These are phyloP conservation scores for Bothrops alternatus DNA, from an alignment of 2,797 vertebrate genomes.

Conservation along the genomic window DNA sequence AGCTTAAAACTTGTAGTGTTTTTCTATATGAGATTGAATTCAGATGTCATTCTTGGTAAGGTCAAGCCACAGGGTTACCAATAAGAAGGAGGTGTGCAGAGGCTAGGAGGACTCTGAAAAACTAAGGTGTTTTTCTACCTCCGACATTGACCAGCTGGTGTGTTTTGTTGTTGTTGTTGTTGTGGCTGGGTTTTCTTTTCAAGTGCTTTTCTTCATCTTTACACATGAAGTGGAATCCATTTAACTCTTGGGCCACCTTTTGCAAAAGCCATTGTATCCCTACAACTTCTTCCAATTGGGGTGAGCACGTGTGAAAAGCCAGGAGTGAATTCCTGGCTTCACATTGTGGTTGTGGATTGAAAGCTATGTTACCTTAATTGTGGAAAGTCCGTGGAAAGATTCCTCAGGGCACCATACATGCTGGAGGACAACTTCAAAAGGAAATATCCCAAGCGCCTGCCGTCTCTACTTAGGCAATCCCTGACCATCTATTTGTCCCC, in stretches of 20 bases:
- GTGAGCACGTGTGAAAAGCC: slow-evolving; percentile 9
- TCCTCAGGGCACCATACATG: slow-evolving; percentile 19
- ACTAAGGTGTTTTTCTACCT: slow-evolving; percentile 37
- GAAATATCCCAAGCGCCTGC: slow-evolving; percentile 16
- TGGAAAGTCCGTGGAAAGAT: slow-evolving; percentile 30
- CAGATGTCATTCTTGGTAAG: slow-evolving; percentile 76
- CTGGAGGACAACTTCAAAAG: slow-evolving; percentile 47
- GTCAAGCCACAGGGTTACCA: slow-evolving; percentile 71
- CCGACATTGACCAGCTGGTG: slow-evolving; percentile 33
- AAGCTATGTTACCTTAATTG: slow-evolving; percentile 39
- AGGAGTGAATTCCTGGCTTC: slow-evolving; percentile 11
- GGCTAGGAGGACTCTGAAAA: slow-evolving; percentile 48
- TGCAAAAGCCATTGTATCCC: slow-evolving; percentile 58
- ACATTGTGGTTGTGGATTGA: not conserved
- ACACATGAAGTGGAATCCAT: slow-evolving; percentile 64
- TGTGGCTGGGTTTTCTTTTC: not conserved
- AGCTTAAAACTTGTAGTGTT: slow-evolving; percentile 67
- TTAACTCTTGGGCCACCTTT: slow-evolving; percentile 60
- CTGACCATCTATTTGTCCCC: not conserved
- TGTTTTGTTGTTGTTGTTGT: not conserved
- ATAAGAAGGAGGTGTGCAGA: slow-evolving; percentile 63
- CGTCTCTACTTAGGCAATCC: not conserved
- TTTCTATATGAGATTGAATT: slow-evolving; percentile 65
- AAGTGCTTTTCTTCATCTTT: slow-evolving; percentile 34
- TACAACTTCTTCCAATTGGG: slow-evolving; percentile 43